These are phyloP conservation scores for Mus musculus DNA, from an alignment of 2,113 vertebrate species.

Conservation along the genomic window DNA sequence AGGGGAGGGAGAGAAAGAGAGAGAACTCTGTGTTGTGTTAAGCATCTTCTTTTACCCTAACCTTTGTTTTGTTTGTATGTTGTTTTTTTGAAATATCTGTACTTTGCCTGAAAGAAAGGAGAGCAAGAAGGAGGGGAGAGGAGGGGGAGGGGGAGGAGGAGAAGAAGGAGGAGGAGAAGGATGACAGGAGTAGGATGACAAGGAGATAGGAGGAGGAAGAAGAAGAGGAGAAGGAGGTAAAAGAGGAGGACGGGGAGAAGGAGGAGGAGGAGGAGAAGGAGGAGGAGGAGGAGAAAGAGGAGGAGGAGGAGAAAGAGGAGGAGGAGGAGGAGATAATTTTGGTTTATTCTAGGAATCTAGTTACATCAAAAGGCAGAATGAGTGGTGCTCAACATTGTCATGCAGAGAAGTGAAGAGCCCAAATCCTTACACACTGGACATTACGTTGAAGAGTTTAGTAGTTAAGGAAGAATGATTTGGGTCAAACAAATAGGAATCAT, in stretches of 20 bases:
- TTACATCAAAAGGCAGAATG: background rate
- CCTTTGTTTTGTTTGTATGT: background rate
- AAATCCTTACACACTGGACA: background rate
- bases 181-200: no score
- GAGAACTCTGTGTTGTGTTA: no score
- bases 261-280: background rate
- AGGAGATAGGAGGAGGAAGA: no score
- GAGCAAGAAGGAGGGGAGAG: background rate
- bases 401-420: background rate
- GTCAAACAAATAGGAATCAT: background rate
- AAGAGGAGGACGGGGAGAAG: no score
- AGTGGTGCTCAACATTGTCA: background rate
- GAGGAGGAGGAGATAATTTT: background rate
- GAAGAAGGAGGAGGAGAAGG: no score
- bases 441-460: background rate
- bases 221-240: no score
- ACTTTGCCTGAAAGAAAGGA: slow-evolving; percentile 26
- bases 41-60: background rate
- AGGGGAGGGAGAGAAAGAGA: background rate
- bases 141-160: no score
- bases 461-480: background rate
- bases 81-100: background rate
- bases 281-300: no score
- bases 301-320: no score
- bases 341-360: background rate